These are phyloP conservation scores for Reticulitermes speratus DNA, from an alignment of 1,140 invertebrate species.

Conservation along the genomic window DNA sequence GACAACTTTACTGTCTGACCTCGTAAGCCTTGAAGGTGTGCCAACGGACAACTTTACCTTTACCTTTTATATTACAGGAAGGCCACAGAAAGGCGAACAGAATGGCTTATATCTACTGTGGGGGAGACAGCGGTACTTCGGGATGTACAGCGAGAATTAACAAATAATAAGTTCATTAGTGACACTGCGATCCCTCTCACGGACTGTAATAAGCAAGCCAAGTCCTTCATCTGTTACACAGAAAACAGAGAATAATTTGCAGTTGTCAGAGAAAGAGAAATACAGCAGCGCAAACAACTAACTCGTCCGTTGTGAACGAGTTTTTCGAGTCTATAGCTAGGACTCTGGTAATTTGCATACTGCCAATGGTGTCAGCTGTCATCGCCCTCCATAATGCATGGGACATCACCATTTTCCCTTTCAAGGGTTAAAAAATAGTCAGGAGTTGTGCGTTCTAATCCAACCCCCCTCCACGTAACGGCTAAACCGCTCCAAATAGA, in stretches of 20 bases:
- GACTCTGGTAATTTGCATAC: neutral
- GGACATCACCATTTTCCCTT: neutral
- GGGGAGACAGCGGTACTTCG: too few species aligned
- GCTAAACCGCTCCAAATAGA: neutral
- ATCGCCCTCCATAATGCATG: neutral
- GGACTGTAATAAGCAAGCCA: neutral
- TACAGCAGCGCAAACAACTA: neutral
- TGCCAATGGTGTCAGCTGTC: neutral
- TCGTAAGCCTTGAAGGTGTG: too few species aligned
- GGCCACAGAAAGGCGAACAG: too few species aligned
- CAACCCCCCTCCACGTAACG: neutral
- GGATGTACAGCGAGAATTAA: neutral
- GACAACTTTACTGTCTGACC: too few species aligned
- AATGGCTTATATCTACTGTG: too few species aligned
- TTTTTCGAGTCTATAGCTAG: neutral
- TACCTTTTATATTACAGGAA: too few species aligned
- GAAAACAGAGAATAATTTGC: neutral
- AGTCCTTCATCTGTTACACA: constrained; percentile 8
- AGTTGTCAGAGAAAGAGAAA: neutral
- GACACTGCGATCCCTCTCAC: neutral
- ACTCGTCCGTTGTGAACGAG: neutral
- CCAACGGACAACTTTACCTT: too few species aligned
- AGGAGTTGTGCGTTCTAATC: neutral
- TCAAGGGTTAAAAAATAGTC: neutral
- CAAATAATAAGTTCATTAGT: neutral